phyloP scores from a whole-genome alignment of 2,797 vertebrate species.

The Prionace glauca region DNA sequence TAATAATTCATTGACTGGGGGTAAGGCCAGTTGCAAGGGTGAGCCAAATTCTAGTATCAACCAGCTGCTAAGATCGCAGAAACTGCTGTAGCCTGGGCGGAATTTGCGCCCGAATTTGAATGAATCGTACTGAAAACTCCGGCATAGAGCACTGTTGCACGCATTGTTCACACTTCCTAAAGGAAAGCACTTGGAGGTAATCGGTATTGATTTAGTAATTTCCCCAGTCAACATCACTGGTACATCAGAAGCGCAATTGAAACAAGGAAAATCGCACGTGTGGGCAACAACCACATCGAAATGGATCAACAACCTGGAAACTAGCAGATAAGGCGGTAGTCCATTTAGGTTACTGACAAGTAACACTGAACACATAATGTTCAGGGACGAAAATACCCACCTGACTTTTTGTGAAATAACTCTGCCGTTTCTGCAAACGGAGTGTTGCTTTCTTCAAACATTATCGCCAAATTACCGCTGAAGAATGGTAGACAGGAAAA shows the following conservation, averaged over 20 bases:
- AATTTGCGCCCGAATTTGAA: too few relatives aligned
- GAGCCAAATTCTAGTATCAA: not conserved
- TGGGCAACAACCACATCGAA: not conserved
- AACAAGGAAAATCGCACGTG: not conserved
- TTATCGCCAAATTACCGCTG: not conserved
- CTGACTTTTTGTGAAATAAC: not conserved
- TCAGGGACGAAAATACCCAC: not conserved
- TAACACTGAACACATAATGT: not conserved
- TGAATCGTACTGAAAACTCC: not conserved
- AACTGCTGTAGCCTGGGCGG: not conserved
- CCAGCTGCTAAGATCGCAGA: not conserved
- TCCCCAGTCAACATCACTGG: not conserved
- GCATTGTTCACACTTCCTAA: not conserved
- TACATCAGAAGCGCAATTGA: not conserved
- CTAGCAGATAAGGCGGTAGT: too few relatives aligned
- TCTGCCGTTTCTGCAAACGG: not conserved
- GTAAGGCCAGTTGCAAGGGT: not conserved
- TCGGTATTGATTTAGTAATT: not conserved
- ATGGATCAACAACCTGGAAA: not conserved
- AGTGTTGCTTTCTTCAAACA: not conserved
- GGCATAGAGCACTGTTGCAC: not conserved
- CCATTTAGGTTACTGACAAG: not conserved
- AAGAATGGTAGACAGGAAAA: not conserved
- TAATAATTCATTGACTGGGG: not conserved
- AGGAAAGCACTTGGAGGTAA: not conserved